Evolutionary conservation across 2,113 vertebrate genomes (phyloP), one percentile per base, ranked within the genome.

Genomic region (Tetraodon nigroviridis): DNA sequence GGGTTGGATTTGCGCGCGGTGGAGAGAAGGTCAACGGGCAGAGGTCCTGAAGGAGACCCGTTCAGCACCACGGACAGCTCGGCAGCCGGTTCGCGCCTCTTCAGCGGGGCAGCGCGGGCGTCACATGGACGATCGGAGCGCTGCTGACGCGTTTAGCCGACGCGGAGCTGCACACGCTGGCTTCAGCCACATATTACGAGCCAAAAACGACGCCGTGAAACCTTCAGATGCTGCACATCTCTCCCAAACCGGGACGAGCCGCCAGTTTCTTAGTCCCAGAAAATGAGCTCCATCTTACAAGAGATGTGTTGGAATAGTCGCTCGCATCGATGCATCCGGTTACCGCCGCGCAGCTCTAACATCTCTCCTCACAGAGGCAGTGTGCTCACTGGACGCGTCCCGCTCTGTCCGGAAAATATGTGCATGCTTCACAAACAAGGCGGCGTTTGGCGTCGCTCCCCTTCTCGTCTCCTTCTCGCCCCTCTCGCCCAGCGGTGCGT

Each of bases 1-100:
- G 63, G 49, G n/a, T n/a, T 18, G 53, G 53, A 55, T 14, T 52
- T 52, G 80, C 17, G 46, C 46, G 8, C n/a, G 46, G 15, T 11
- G 55, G 2, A 44, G 61, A 61, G 75, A 59, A 61, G 74, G 74
- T 82, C 78, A 80, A 58, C 52, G 54, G 58, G 64, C 63, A 21
- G 60, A 56, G 59, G 17, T 56, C 61, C 61, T 51, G 59, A 49
- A 48, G 58, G 48, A 57, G 81, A 57, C 77, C 64, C 68, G 54
- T 86, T 89, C 89, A 90, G 89, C 77, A 90, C 90, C 86, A 48
- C 81, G 82, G 84, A 73, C 84, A 86, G 85, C 69, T 82, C 86
- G 6, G 51, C 62, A 52, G 55, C 62, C 75, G 50, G 64, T 52
- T 58, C 71, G 61, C 67, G 37, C 56, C 73, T 44, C 54, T 41